Base-by-base conservation (phyloP, 2,888 invertebrate species). In the Limnephilus marmoratus region DNA sequence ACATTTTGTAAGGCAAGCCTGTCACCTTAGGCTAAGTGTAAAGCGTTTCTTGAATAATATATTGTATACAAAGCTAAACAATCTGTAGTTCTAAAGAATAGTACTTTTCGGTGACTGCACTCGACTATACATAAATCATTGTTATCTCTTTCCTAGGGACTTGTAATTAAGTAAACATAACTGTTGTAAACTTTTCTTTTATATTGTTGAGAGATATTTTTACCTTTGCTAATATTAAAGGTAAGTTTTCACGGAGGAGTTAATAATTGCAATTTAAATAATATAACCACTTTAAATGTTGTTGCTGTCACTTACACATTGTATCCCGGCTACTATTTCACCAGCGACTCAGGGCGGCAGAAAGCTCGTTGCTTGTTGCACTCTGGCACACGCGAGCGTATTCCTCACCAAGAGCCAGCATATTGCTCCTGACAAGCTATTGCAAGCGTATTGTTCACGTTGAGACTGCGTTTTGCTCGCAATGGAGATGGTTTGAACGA, bases 61-160 rank as follows among this genome's bases (percentile, higher is more conserved):
- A 68, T 68, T 68, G 68, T 88, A 31, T 88, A 80, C 68, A 88
- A 29, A 31, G 37, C 80, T 88, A 37, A 88, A 88, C 88, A 88
- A 68, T 88, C 88, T 88, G 88, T 88, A 68, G 90, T 90, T n/a
- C 45, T 90, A 81, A n/a, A 82, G 45, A 83, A 49, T 34, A 41
- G 85, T 93, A 81, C 82, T 83, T 68, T 81, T 90, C 90, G 68
- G 93, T 93, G 92, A 92, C 92, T 91, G 92, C 93, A 93, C 93
- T 93, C 81, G 93, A 93, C 90, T 93, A 91, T 90, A 85, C 18
- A 85, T 85, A 92, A 92, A 91, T 85, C 81, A 93, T 93, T 93
- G 93, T 93, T 93, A 93, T 92, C 93, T 93, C 93, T 93, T 93
- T 93, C 91, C 91, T 93, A 93, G 93, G 93, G 88, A 92, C 91